These are phyloP conservation scores for Hydractinia echinata DNA, from an alignment of 30 jellyfish, hydroid and myxozoan species.

Conservation along the genomic window DNA sequence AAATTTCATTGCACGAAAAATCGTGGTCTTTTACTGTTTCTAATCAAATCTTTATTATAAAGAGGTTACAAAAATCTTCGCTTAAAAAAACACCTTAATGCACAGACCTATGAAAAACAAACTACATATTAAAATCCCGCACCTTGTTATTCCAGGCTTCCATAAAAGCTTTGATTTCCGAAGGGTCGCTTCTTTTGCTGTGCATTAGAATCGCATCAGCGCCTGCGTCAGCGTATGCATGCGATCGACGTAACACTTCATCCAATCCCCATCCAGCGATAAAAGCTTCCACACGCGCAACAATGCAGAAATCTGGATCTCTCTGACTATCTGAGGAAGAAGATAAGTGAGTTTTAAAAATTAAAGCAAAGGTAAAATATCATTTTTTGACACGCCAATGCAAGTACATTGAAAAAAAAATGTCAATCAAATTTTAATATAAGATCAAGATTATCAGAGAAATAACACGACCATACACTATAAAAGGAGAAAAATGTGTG, in stretches of 20 bases:
- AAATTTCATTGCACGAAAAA: too few species aligned
- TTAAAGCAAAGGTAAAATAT: too few species aligned
- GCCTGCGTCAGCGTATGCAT: constrained; percentile 89
- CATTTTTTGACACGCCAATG: too few species aligned
- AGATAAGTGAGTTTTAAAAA: neutral
- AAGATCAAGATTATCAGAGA: too few species aligned
- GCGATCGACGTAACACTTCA: constrained; percentile 78
- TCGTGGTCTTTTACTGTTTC: too few species aligned
- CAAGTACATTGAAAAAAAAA: too few species aligned
- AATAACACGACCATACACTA: too few species aligned
- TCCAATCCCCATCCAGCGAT: constrained; percentile 97
- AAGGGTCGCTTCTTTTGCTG: constrained; percentile 74
- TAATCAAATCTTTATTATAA: too few species aligned
- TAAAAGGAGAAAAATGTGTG: too few species aligned
- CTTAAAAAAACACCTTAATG: too few species aligned
- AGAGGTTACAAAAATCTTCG: too few species aligned
- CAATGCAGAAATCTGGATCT: constrained; percentile 94
- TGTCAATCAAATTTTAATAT: too few species aligned
- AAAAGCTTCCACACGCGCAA: constrained; percentile 96
- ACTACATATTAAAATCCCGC: neutral
- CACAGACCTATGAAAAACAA: neutral
- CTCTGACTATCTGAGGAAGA: constrained; percentile 51
- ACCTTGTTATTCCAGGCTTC: constrained; percentile 89
- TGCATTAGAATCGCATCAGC: constrained; percentile 98
- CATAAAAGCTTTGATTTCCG: constrained; percentile 76